Base-by-base conservation (phyloP, 1,140 invertebrate genomes). In the Asbolus verrucosus region DNA sequence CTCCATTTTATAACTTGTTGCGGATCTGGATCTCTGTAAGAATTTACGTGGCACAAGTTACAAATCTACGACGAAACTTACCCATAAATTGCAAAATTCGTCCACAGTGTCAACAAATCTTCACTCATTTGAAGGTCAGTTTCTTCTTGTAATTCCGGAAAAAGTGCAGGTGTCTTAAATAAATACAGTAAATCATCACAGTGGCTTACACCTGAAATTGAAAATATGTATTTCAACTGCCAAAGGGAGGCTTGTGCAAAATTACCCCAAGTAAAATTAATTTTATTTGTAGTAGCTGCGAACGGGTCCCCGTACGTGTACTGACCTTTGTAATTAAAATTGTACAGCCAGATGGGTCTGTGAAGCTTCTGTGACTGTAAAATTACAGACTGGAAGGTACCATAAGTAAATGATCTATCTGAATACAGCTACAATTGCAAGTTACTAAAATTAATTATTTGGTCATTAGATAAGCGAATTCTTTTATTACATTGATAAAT, bases 141-240 rank as follows among this genome's bases (percentile, higher is more conserved):
- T 9, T 6, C 2, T 13, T 54, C 21, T 9, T 33, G 39, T 18
- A 70, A 43, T 2, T 50, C 19, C 2, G 61, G 50, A 60, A 78
- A 75, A 6, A 77, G 65, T 14, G 36, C 71, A 11, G 71, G 68
- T 4, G 73, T 67, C 9, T 68, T 67, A 19, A 78, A 73, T 11
- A 76, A 39, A 30, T 78, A 78, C 2, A 78, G 14, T 6, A 78
- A 50, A 21, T 78, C 77, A 54, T 78, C 77, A 46, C 76, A 78
- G 36, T 78, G 77, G 8, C 67, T 65, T 18, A 69, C 65, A 30
- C 67, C 73, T 73, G 6, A 41, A 69, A 65, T 50, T 5, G 24
- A n/a, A 54, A 66, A 41, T n/a, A 61, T 16, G 16, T 36, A 59
- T 1, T 11, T 31, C 13, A 6, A 27, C 9, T 54, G 14, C 11